Base-by-base conservation (phyloP, 2,113 vertebrate species). In the Gila orcuttii region DNA sequence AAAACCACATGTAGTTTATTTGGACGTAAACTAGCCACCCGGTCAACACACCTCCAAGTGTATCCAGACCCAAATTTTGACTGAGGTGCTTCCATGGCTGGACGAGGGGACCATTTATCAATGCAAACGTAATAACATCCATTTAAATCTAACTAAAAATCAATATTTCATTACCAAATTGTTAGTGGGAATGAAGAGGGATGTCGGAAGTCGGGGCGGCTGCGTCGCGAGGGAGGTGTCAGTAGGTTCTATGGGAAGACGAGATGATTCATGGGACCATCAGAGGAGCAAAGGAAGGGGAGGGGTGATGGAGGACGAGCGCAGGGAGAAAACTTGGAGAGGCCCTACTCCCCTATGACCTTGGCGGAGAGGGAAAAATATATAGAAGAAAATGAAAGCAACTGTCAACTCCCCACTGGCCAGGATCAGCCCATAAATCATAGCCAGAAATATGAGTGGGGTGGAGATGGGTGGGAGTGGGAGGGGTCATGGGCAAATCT, bases 111-210 rank as follows among this genome's bases (percentile, higher is more conserved):
- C 96, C 94, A 99, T 99, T 98, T 98, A 99, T 99, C 98, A 99
- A 99, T 99, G 98, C 98, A 99, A 99, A 99, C 97, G 98, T 99
- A 99, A 99, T 98, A 99, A 99, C 97, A 98, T 98, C 98, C 97
- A 99, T 99, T 99, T 99, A 97, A 99, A 99, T 99, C 97, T 99
- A 99, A 99, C 97, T 97, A 99, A 99, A 99, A 99, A 99, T 99
- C 98, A 99, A 99, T 99, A 99, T 99, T 99, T 99, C 97, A 99
- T 99, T 99, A 99, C 98, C 97, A 99, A 99, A 99, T 99, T 99
- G 98, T 99, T 99, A 99, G 97, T 93, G 93, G 96, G 97, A 98
- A 99, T 99, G 98, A 99, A 99, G 98, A 99, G 97, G 97, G 97
- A 99, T 99, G 95, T 97, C 93, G 96, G 96, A 98, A 97, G 97